These are phyloP conservation scores for Paradisaea rubra DNA, from an alignment of 2,113 vertebrate species.

Conservation along the genomic window DNA sequence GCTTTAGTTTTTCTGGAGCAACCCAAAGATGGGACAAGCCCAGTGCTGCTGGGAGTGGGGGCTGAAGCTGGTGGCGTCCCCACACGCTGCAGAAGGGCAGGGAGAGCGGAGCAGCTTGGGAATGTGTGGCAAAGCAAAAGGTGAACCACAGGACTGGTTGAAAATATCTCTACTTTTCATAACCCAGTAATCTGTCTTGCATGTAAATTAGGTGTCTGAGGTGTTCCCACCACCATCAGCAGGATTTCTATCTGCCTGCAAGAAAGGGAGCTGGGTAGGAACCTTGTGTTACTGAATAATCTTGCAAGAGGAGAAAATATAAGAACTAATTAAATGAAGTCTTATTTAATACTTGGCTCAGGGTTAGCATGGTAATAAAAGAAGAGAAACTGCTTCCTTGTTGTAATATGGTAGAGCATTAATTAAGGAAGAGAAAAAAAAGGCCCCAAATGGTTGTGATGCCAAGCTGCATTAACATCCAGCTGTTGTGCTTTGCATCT, in stretches of 20 bases:
- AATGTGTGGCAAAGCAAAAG: neutral
- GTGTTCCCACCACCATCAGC: slow-evolving; percentile 43
- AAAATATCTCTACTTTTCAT: slow-evolving; percentile 1
- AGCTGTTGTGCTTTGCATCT: slow-evolving; percentile 27
- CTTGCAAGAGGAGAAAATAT: neutral
- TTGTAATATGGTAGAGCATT: neutral
- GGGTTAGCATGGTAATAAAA: slow-evolving; percentile 6
- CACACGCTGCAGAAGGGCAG: accelerated
- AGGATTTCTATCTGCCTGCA: slow-evolving; percentile 50
- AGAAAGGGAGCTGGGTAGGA: neutral
- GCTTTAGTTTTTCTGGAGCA: neutral
- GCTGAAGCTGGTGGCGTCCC: neutral
- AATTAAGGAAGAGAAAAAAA: neutral
- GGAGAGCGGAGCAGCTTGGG: neutral
- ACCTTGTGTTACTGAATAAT: neutral
- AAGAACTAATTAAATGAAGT: slow-evolving; percentile 34
- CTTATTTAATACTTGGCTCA: slow-evolving; percentile 40
- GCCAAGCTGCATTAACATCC: slow-evolving; percentile 24
- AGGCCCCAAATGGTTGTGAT: neutral
- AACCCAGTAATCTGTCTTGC: neutral
- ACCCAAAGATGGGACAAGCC: neutral
- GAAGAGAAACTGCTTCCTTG: slow-evolving; percentile 35
- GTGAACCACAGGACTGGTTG: neutral
- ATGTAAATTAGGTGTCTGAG: slow-evolving; percentile 15
- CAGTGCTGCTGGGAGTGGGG: accelerated